Base-by-base conservation (phyloP, 64 coral and sea anemone genomes). In the Actinia equina region DNA sequence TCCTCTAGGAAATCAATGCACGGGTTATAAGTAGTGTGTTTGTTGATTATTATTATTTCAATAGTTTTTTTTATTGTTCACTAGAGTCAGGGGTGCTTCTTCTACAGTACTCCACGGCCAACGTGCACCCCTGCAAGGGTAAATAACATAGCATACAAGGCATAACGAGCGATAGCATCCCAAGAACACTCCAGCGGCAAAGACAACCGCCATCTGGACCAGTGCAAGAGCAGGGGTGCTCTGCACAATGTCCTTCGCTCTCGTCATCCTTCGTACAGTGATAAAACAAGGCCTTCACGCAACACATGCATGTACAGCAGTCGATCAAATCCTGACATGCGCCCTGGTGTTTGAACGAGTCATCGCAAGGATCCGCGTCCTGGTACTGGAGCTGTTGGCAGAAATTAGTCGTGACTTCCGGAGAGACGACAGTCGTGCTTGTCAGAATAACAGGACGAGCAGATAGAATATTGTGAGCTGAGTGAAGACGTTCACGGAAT, bases 281-380 rank as follows among this genome's bases (percentile, higher is more conserved):
- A 69, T 97, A 97, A 14, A 97, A 80, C 7, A 93, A 23, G 11
- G 84, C 94, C 57, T 93, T 97, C 3, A 89, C 94, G 20, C 91
- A 97, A 84, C 94, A 97, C 88, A 97, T 91, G 13, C 94, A 97
- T 2, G 94, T 93, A 49, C 91, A 93, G 20, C 94, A 97, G 59
- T 97, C 94, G 7, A 97, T 82, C 17, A 84, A 46, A 12, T 90
- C 91, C 54, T 64, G 59, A 41, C 77, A 97, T 27, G 84, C 91
- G 41, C 88, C 80, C 18, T 49, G 77, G 62, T 51, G 15, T 83
- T 92, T 79, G 8, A 30, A 23, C 17, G 25, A 5, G n/a, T 54
- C 26, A 11, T 30, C 52, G 8, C n/a, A 58, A 2, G 83, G 83
- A 14, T 87, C 49, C 1, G 16, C 18, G 14, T 87, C 84, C 1